phyloP scores from a whole-genome alignment of 2,888 invertebrate genomes.

The Eubasilissa splendida region DNA sequence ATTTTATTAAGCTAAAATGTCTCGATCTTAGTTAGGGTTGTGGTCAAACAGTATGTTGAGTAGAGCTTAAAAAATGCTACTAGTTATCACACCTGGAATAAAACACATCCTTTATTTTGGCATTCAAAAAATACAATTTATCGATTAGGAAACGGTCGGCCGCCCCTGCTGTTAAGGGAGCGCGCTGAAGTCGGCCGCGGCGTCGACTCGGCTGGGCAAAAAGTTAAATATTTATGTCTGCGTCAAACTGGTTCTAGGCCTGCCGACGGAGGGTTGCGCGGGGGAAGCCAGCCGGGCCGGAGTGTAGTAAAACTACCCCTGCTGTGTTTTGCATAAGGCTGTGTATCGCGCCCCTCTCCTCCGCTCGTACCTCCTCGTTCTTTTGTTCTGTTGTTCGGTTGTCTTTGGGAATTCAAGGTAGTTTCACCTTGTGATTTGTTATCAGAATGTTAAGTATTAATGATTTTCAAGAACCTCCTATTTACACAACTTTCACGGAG shows the following conservation, averaged over 20 bases:
- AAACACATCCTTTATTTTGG: too few relatives aligned
- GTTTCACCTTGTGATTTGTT: slow-evolving; percentile 23
- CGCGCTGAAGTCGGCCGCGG: not conserved
- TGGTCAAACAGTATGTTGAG: too few relatives aligned
- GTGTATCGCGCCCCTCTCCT: slow-evolving; percentile 6
- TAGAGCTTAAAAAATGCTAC: too few relatives aligned
- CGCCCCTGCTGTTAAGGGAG: not conserved
- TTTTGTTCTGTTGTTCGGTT: slow-evolving; percentile 17
- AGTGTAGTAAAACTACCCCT: not conserved
- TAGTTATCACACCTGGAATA: too few relatives aligned
- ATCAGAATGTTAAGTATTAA: slow-evolving; percentile 1
- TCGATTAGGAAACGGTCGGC: not conserved
- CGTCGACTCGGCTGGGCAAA: slow-evolving; percentile 22
- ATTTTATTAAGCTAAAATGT: too few relatives aligned
- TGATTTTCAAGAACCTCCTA: too few relatives aligned
- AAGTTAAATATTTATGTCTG: slow-evolving; percentile 49
- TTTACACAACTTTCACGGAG: too few relatives aligned
- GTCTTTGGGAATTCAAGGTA: slow-evolving; percentile 30
- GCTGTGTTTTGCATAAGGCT: slow-evolving; percentile 18
- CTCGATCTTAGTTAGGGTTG: too few relatives aligned
- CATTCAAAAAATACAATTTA: too few relatives aligned
- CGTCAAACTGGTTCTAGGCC: slow-evolving; percentile 20
- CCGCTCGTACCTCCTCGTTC: not conserved
- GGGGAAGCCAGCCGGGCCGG: not conserved
- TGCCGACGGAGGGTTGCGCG: slow-evolving; percentile 6